Evolutionary conservation across 2,797 vertebrate species (phyloP).

Genomic region (Pangasius macronema): DNA sequence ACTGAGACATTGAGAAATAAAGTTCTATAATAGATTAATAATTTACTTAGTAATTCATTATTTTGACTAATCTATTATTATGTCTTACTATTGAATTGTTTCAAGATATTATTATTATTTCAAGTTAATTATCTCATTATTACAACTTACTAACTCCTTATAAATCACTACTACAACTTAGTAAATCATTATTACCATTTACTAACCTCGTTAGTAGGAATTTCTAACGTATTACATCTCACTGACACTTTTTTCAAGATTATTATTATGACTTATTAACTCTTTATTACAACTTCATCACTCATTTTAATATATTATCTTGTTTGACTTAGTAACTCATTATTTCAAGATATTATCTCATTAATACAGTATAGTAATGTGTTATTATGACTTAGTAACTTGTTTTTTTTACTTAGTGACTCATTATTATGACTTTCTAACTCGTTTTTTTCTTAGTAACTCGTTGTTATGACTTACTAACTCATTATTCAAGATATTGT

Average conservation of each 20-base stretch:
- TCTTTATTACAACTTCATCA: background rate
- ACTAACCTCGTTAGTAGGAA: background rate
- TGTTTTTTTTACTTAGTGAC: background rate
- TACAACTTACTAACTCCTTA: background rate
- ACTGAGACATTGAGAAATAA: too few relatives aligned
- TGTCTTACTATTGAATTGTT: background rate
- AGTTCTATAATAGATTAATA: too few relatives aligned
- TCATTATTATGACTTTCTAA: background rate
- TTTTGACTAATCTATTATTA: background rate
- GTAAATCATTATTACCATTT: background rate
- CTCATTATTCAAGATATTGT: background rate
- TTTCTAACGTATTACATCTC: background rate
- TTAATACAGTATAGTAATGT: background rate
- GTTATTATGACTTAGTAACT: background rate
- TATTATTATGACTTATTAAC: background rate
- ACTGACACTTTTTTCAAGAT: too few relatives aligned
- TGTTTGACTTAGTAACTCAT: background rate
- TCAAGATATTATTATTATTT: background rate
- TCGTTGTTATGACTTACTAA: background rate
- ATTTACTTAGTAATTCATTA: too few relatives aligned
- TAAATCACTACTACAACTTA: background rate
- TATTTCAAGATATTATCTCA: background rate
- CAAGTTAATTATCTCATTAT: background rate
- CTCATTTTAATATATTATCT: background rate
- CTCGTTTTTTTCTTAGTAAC: background rate